Evolutionary conservation across 2,888 invertebrate genomes (phyloP), one percentile per base, ranked within the genome.

Genomic region (Sabatieria punctata): DNA sequence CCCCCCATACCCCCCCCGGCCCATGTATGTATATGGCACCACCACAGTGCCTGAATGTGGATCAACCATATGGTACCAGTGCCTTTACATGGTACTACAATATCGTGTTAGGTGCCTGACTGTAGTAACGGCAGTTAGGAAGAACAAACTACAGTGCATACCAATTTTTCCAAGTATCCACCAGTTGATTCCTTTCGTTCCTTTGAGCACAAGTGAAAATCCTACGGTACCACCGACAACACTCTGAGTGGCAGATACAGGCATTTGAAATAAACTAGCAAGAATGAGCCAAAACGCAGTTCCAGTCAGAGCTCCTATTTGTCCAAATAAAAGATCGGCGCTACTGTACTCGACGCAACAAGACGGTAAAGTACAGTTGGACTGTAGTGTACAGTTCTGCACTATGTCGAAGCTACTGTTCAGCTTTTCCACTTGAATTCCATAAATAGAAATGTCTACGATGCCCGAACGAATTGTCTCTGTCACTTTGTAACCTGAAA

Each of bases 281-380:
- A 41, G 15, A 15, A 45, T 33, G 4, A 51, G 41, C 42, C 45
- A 50, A 18, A 51, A 22, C 2, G 46, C 49, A 6, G 46, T 38
- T 30, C 69, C 70, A 47, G 64, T 55, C 1, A 93, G 70, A 36
- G 89, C 85, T 27, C 89, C 78, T 46, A 93, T 70, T 56, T 84
- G 85, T n/a, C 93, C 93, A 47, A 30, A 24, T n/a, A 21, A 25
- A 4, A 41, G 27, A 25, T 15, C n/a, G n/a, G n/a, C n/a, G n/a
- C n/a, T n/a, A n/a, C n/a, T n/a, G n/a, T n/a, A n/a, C n/a, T n/a
- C n/a, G n/a, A n/a, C n/a, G n/a, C n/a, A n/a, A n/a, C n/a, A n/a
- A n/a, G n/a, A n/a, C n/a, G n/a, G n/a, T n/a, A n/a, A n/a, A n/a
- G n/a, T n/a, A n/a, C n/a, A n/a, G n/a, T n/a, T n/a, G n/a, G n/a